Conservation (phyloP, 2,113 vertebrate species). For the Microcebus jonahi region DNA sequence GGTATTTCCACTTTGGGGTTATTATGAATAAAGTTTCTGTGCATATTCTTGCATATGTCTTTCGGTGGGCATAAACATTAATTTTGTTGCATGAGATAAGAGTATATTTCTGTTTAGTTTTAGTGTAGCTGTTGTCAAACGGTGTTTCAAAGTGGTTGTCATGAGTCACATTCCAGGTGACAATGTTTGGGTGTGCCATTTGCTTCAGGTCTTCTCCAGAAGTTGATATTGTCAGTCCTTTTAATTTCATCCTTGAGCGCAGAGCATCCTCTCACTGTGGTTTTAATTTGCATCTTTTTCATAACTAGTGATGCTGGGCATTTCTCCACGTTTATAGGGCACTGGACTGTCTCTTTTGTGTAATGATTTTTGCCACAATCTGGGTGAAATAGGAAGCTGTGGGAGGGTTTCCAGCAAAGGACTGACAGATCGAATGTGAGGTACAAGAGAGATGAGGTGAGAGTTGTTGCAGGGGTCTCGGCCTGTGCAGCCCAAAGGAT, state of each 20-base stretch:
- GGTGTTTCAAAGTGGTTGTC: neutral
- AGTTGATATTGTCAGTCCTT: neutral
- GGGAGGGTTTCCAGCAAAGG: neutral
- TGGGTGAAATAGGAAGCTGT: neutral
- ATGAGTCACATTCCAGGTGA: neutral
- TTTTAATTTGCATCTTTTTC: neutral
- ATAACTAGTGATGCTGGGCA: neutral
- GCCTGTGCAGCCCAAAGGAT: neutral
- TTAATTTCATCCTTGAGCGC: neutral
- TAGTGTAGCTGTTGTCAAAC: neutral
- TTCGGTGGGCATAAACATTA: neutral
- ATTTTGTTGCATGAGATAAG: neutral
- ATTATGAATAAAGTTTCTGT: neutral
- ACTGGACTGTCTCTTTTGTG: neutral
- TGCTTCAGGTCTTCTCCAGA: neutral
- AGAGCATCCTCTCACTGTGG: neutral
- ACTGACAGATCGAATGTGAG: neutral
- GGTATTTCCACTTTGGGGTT: neutral
- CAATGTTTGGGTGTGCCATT: neutral
- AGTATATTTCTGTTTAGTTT: neutral
- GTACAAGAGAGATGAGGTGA: neutral
- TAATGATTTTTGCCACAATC: neutral
- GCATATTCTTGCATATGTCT: neutral
- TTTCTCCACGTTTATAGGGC: neutral
- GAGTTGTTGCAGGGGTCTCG: neutral